Base-by-base conservation (phyloP, 2,113 vertebrate species). In the Perca fluviatilis region DNA sequence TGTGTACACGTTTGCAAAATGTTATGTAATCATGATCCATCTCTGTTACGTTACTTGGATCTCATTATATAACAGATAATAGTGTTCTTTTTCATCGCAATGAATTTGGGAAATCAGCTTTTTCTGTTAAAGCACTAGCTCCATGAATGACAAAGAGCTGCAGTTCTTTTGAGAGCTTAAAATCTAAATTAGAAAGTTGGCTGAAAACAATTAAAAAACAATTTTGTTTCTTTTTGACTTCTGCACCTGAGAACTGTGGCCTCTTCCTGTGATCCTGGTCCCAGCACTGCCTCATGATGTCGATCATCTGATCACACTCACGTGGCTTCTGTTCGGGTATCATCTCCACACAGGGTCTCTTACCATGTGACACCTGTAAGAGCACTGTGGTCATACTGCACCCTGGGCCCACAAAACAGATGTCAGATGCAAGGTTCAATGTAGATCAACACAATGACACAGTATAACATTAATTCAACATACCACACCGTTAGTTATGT, bases 221-320 rank as follows among this genome's bases (percentile, higher is more conserved):
- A 6, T 3, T 23, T n/a, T n/a, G 19, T 74, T 30, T 18, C 11
- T 1, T 9, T 63, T 63, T 23, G 47, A 36, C 54, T 40, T 50
- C 16, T 21, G 7, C 9, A 95, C 94, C 95, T 91, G 90, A 92
- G 84, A 96, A 95, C 8, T 63, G 89, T 0, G 96, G 96, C 57
- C 97, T 95, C 25, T 92, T 95, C 63, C 84, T 90, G 40, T 82
- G 89, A 47, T 97, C 94, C 78, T 97, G 96, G 56, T 95, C 89
- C 97, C 97, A 98, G 57, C 96, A 97, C 57, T 82, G 85, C 79
- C 93, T 93, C 98, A 97, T 97, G 91, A 97, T 86, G 77, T 87
- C 86, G 2, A 95, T 84, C 94, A 97, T 92, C 81, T 96, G 95
- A 13, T 95, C 95, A 77, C 95, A 96, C 77, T 96, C 95, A 0